phyloP scores from a whole-genome alignment of 2,113 vertebrate species.

The Gambusia holbrooki region DNA sequence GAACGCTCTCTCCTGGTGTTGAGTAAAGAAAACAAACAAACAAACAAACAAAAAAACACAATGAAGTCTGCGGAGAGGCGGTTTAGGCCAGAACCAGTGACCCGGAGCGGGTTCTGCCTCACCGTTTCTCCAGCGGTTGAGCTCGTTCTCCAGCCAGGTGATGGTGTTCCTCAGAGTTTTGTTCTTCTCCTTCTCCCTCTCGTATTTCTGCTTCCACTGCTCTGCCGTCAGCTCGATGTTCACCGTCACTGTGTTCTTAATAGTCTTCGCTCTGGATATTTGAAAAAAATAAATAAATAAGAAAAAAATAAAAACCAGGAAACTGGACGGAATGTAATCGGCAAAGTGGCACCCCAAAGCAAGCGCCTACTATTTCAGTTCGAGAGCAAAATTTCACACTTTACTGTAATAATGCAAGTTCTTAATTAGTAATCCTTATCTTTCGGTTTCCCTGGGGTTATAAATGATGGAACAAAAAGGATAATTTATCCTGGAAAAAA shows the following conservation, averaged over 20 bases:
- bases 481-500: too few species aligned
- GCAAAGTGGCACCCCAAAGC: too few species aligned
- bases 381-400: too few species aligned
- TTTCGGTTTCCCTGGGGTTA: too few species aligned
- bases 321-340: background rate
- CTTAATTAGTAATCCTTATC: too few species aligned
- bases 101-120: constrained; percentile 39
- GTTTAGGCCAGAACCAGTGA: too few species aligned
- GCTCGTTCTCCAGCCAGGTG: constrained; percentile 97
- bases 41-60: fast-evolving
- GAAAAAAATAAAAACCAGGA: background rate
- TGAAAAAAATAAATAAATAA: background rate
- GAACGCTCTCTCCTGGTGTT: constrained; percentile 89
- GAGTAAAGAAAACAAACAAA: too few species aligned
- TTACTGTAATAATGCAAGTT: too few species aligned
- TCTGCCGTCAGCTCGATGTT: constrained; percentile 97
- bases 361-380: too few species aligned
- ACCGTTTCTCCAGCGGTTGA: constrained; percentile 96
- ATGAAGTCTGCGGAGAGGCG: background rate
- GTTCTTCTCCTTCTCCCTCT: constrained; percentile 94
- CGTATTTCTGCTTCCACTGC: constrained; percentile 99
- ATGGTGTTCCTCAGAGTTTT: constrained; percentile 92
- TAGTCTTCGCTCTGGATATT: constrained; percentile 92
- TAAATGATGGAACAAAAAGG: too few species aligned
- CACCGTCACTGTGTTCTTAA: constrained; percentile 97